Evolutionary conservation across 2,113 vertebrate species (phyloP).

Genomic region (Gracilinanus agilis): DNA sequence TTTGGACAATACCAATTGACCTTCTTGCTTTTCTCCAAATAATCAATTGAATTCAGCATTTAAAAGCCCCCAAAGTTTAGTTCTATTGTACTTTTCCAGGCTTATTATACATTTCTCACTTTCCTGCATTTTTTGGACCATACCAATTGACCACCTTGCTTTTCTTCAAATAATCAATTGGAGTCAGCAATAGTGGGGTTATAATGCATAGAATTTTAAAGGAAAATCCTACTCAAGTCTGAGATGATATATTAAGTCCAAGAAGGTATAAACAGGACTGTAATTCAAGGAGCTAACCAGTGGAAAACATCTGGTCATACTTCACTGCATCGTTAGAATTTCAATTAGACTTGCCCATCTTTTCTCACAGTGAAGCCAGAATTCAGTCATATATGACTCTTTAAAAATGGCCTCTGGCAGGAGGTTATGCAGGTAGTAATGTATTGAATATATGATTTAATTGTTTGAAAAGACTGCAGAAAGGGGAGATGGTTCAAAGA

Average conservation of each 20-base stretch:
- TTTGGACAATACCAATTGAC: not conserved
- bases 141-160: not conserved
- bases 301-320: not conserved
- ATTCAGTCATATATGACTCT: slow-evolving; percentile 33
- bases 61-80: not conserved
- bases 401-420: slow-evolving; percentile 31
- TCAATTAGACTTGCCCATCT: not conserved
- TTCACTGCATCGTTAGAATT: slow-evolving; percentile 34
- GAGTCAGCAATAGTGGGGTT: slow-evolving; percentile 27
- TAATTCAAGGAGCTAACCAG: slow-evolving; percentile 28
- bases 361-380: slow-evolving; percentile 29
- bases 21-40: not conserved
- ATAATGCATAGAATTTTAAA: slow-evolving; percentile 31
- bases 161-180: not conserved
- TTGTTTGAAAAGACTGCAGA: slow-evolving; percentile 9
- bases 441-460: not conserved
- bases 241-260: slow-evolving; percentile 12
- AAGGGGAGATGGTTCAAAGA: slow-evolving; percentile 12
- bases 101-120: not conserved
- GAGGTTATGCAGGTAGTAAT: slow-evolving; percentile 10
- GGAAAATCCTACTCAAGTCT: slow-evolving; percentile 13
- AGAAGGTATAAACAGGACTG: slow-evolving; percentile 8
- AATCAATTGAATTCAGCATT: not conserved
- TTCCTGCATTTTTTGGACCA: not conserved
- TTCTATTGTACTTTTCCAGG: not conserved